Evolutionary conservation across 1,140 invertebrate genomes (phyloP).

Genomic region (Sesamia nonagrioides): DNA sequence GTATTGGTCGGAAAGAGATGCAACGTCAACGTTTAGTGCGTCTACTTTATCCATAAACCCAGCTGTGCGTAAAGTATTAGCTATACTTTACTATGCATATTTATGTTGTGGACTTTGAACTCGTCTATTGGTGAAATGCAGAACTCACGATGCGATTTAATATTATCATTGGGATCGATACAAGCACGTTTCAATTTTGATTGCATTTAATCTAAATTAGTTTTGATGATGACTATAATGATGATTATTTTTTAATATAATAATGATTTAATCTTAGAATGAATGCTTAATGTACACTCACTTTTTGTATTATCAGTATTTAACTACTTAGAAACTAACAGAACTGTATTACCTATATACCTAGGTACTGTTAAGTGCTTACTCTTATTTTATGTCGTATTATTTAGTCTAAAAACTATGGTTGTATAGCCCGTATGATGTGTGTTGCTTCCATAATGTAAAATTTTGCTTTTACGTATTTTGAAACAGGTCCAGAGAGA

Average conservation of each 20-base stretch:
- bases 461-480: slow-evolving; percentile 35
- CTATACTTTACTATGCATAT: slow-evolving; percentile 70
- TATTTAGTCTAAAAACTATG: neutral
- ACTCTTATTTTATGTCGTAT: slow-evolving; percentile 11
- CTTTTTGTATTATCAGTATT: slow-evolving; percentile 27
- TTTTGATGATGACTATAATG: slow-evolving; percentile 52
- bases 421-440: neutral
- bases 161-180: slow-evolving; percentile 78
- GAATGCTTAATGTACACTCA: slow-evolving; percentile 58
- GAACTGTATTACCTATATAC: neutral
- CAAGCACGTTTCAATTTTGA: slow-evolving; percentile 59
- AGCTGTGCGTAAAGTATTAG: slow-evolving; percentile 75
- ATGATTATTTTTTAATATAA: no score
- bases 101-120: slow-evolving; percentile 83
- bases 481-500: slow-evolving; percentile 40
- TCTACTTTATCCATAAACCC: slow-evolving; percentile 72
- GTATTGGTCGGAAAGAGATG: slow-evolving; percentile 78
- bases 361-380: slow-evolving; percentile 5
- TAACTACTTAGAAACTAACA: slow-evolving; percentile 2
- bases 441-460: slow-evolving; percentile 33
- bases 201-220: slow-evolving; percentile 57
- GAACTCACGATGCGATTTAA: slow-evolving; percentile 65
- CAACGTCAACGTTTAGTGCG: slow-evolving; percentile 68
- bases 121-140: slow-evolving; percentile 79
- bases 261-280: no score